Conservation (phyloP, 2,888 invertebrate species). For the Cerastis rubricosa region DNA sequence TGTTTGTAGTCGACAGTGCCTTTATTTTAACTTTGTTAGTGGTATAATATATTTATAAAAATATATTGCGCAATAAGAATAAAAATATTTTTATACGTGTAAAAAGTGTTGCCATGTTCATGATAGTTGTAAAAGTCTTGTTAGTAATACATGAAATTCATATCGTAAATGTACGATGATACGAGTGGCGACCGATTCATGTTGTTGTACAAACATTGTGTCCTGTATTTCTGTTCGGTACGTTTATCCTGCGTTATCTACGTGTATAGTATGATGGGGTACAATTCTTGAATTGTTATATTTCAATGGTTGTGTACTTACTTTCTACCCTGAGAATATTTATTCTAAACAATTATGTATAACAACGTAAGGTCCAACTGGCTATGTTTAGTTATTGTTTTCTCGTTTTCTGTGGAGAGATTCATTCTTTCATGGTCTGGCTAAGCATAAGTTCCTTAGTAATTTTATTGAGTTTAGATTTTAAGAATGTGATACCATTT, state of each 20-base stretch:
- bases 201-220: conserved; percentile 67
- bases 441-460: conserved; percentile 89
- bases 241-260: conserved; percentile 54
- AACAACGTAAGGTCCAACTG: conserved; percentile 72
- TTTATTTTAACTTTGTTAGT: conserved; percentile 86
- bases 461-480: conserved; percentile 84
- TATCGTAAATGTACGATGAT: conserved; percentile 61
- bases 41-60: conserved; percentile 87
- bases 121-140: conserved; percentile 83
- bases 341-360: conserved; percentile 65
- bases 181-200: conserved; percentile 64
- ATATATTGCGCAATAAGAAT: conserved; percentile 86
- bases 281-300: conserved; percentile 77
- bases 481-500: conserved; percentile 90
- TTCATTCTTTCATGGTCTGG: conserved; percentile 83
- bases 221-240: conserved; percentile 64
- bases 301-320: conserved; percentile 90
- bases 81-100: conserved; percentile 89
- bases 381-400: conserved; percentile 75
- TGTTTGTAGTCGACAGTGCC: conserved; percentile 91
- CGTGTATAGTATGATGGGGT: conserved; percentile 67
- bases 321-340: conserved; percentile 73
- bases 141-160: conserved; percentile 72
- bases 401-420: conserved; percentile 78
- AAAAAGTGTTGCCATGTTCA: conserved; percentile 90